Base-by-base conservation (phyloP, 2,888 invertebrate genomes). In the Agrochola lota region DNA sequence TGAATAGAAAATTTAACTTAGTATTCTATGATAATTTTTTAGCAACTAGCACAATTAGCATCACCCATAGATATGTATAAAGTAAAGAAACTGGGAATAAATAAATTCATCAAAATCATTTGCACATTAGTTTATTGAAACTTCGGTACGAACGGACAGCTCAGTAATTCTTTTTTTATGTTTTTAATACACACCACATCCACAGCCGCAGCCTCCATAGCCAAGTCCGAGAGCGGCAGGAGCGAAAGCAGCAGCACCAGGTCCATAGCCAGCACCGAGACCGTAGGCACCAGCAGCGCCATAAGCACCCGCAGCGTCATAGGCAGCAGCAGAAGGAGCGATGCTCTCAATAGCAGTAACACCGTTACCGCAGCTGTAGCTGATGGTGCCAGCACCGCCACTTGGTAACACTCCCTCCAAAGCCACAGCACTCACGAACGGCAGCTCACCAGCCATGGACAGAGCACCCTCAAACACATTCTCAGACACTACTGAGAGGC, bases 401-500 rank as follows among this genome's bases (percentile, higher is more conserved):
- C 79, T 75, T 20, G 80, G 74, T 0, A 86, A 11, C 9, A 35
- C 71, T 12, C 83, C 83, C 6, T 86, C 86, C 17, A 86, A 55
- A 59, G 59, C 71, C 23, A 83, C 84, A 75, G 84, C 57, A 63
- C 84, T 78, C 40, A 84, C n/a, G 35, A 86, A 87, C 12, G 87
- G 87, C 46, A 83, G 68, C 77, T 83, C 87, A 77, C 86, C 88
- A 73, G 63, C 68, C 17, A 81, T 84, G 17, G 71, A 64, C n/a
- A 88, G 70, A 52, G 66, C 26, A 64, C 88, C 88, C 35, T 87
- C 88, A 35, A 35, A 87, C 8, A 68, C 72, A 43, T 87, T 88
- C 26, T 88, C 88, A 64, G 88, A 88, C 9, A 70, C 67, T 46
- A 88, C 60, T 11, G 85, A 77, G 46, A 88, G 63, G 2, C 88